These are phyloP conservation scores for Ephialtes manifestator DNA, from an alignment of 2,888 invertebrate genomes.

Conservation along the genomic window DNA sequence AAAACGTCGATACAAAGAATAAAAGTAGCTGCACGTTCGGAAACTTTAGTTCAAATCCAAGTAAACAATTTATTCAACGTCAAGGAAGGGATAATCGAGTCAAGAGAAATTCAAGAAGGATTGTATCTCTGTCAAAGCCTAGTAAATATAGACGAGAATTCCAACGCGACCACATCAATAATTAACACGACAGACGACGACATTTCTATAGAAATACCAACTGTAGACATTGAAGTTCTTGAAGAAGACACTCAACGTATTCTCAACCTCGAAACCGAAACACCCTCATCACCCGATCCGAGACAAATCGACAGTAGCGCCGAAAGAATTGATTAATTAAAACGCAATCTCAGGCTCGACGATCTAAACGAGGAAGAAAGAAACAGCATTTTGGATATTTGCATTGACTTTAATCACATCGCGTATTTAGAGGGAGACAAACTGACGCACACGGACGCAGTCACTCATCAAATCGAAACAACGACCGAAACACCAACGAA, in stretches of 20 bases:
- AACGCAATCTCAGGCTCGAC: constrained; percentile 62
- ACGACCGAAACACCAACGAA: no score
- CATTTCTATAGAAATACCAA: constrained; percentile 34
- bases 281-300: not conserved
- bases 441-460: constrained; percentile 25
- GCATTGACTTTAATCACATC: constrained; percentile 45
- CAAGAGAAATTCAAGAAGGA: constrained; percentile 58
- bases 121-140: constrained; percentile 68
- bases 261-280: constrained; percentile 26
- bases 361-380: constrained; percentile 53
- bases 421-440: constrained; percentile 50
- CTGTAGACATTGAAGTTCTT: constrained; percentile 8
- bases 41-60: no score
- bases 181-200: constrained; percentile 37
- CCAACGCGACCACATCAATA: constrained; percentile 36
- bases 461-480: no score
- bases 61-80: no score
- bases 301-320: constrained; percentile 27
- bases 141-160: constrained; percentile 59
- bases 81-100: constrained; percentile 64
- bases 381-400: constrained; percentile 43
- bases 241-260: constrained; percentile 22
- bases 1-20: not conserved
- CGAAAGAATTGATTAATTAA: constrained; percentile 59
- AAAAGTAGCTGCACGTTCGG: constrained; percentile 39